Evolutionary conservation across 2,888 invertebrate genomes (phyloP).

Genomic region (Drosophila mimetica): DNA sequence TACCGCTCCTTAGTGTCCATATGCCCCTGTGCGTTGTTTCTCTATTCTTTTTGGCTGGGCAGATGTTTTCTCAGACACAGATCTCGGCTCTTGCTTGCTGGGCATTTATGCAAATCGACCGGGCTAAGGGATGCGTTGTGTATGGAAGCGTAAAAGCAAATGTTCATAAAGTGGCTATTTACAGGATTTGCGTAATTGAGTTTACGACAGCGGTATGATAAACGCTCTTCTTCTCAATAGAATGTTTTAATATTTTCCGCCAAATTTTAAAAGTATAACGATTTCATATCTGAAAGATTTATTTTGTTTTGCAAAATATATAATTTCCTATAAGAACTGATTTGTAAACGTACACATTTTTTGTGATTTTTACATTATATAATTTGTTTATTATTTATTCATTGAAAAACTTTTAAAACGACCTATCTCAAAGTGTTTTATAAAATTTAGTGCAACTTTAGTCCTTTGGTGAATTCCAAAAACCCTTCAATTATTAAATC

Average conservation of each 20-base stretch:
- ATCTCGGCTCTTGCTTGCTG: conserved; percentile 62
- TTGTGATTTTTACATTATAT: too few relatives aligned
- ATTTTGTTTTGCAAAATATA: too few relatives aligned
- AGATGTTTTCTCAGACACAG: conserved; percentile 69
- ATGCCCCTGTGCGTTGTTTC: conserved; percentile 7
- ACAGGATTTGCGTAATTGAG: not conserved
- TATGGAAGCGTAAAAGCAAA: not conserved
- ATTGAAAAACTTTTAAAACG: too few relatives aligned
- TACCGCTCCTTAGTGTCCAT: conserved; percentile 47
- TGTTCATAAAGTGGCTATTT: not conserved
- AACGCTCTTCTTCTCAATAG: not conserved
- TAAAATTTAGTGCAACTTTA: too few relatives aligned
- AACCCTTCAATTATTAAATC: not conserved
- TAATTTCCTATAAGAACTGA: too few relatives aligned
- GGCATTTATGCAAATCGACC: conserved; percentile 26
- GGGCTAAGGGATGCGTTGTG: conserved; percentile 6
- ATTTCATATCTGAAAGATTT: too few relatives aligned
- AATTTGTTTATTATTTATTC: too few relatives aligned
- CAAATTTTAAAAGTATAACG: not conserved
- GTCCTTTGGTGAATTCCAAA: too few relatives aligned
- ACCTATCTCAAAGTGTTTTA: too few relatives aligned
- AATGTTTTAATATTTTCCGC: not conserved
- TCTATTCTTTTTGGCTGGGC: conserved; percentile 51
- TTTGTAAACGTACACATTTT: too few relatives aligned
- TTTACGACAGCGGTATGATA: not conserved